A percentile compares a stretch with the other conserved stretches of the same genome.
Evolutionary conservation across 2,797 vertebrate genomes (phyloP).

Genomic region (Premnoplex brunnescens): DNA sequence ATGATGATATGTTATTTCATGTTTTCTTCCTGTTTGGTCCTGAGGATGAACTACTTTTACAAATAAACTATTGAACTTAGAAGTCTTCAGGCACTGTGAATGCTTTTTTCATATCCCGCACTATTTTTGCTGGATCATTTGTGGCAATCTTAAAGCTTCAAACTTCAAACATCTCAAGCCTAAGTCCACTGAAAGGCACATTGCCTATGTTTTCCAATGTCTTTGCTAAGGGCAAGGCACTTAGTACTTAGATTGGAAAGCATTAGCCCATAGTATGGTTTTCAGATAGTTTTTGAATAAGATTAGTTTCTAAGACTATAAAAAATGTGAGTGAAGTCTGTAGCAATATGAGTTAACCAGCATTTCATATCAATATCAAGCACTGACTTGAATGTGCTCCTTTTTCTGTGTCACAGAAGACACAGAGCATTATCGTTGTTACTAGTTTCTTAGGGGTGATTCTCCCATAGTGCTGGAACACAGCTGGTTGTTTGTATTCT

Average conservation of each 20-base stretch:
- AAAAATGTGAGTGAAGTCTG: fast-evolving
- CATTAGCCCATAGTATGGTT: neutral
- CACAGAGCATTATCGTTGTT: neutral
- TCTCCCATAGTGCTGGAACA: neutral
- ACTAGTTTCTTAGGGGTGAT: neutral
- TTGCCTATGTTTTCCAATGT: neutral
- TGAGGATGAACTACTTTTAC: neutral
- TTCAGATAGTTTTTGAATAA: neutral
- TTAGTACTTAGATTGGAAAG: neutral
- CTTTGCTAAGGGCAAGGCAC: neutral
- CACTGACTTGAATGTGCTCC: neutral
- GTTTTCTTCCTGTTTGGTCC: neutral
- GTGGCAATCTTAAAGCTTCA: neutral
- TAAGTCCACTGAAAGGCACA: neutral
- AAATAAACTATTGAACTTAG: neutral
- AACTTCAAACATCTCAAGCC: neutral
- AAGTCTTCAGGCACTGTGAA: neutral
- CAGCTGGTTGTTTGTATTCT: constrained; percentile 31
- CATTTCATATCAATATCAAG: neutral
- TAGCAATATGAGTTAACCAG: neutral
- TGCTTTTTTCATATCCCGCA: fast-evolving
- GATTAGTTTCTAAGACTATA: neutral
- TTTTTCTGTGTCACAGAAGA: constrained; percentile 17
- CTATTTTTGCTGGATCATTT: neutral
- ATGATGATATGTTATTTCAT: neutral